phyloP scores from a whole-genome alignment of 2,888 invertebrate genomes.

The Nemotelus pantherinus region DNA sequence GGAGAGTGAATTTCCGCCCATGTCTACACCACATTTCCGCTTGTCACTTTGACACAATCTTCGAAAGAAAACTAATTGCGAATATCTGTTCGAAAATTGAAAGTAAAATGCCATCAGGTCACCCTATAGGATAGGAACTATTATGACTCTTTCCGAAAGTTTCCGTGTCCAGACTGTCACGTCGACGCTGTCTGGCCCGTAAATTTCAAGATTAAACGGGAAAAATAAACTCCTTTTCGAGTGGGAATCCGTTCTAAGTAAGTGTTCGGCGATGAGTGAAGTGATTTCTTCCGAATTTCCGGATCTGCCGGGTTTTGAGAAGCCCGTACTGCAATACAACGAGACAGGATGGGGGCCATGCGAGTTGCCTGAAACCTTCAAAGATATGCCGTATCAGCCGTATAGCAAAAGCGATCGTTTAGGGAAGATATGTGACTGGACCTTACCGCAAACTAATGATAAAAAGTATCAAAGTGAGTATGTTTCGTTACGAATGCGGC shows the following conservation, averaged over 20 bases:
- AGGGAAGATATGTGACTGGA: slow-evolving; percentile 99
- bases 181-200: slow-evolving; percentile 34
- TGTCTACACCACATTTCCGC: no score
- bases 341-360: slow-evolving; percentile 93
- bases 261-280: slow-evolving; percentile 53
- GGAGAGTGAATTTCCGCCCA: no score
- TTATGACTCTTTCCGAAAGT: slow-evolving; percentile 32
- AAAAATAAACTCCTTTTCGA: background rate
- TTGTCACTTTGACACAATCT: no score
- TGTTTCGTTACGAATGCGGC: background rate
- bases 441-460: slow-evolving; percentile 90
- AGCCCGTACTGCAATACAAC: slow-evolving; percentile 62
- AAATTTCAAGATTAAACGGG: background rate
- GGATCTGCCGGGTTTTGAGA: slow-evolving; percentile 55
- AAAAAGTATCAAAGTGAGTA: slow-evolving; percentile 90
- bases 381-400: slow-evolving; percentile 88
- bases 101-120: no score
- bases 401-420: slow-evolving; percentile 98
- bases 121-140: background rate
- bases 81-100: no score
- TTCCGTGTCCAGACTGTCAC: slow-evolving; percentile 28
- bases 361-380: slow-evolving; percentile 90
- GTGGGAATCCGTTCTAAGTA: background rate
- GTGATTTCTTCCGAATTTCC: slow-evolving; percentile 58
- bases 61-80: no score